These are phyloP conservation scores for Gavialis gangeticus DNA, from an alignment of 2,113 vertebrate species.

Conservation along the genomic window DNA sequence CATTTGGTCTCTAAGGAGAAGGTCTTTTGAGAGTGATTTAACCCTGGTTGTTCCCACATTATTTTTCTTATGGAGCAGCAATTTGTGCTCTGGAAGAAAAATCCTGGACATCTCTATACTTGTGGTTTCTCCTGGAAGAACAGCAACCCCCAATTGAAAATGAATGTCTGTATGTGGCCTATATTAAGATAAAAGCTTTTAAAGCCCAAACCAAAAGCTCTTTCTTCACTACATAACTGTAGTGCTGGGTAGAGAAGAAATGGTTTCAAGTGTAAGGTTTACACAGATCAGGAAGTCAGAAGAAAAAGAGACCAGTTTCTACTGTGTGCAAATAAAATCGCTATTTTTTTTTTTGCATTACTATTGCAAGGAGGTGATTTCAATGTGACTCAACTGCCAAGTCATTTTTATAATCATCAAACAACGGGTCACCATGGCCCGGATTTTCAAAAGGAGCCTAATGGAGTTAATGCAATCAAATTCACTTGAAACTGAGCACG, in stretches of 20 bases:
- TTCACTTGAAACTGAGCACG: background rate
- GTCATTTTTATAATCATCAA: background rate
- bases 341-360: background rate
- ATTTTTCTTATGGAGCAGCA: too few species aligned
- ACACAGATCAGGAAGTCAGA: background rate
- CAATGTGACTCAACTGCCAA: background rate
- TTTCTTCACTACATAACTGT: background rate
- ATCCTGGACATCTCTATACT: too few species aligned
- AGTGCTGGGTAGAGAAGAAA: background rate
- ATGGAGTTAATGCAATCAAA: background rate
- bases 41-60: too few species aligned
- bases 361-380: background rate
- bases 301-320: background rate
- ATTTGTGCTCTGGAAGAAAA: too few species aligned
- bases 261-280: background rate
- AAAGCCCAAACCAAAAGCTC: background rate
- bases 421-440: background rate
- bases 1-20: too few species aligned
- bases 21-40: too few species aligned
- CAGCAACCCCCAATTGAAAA: too few species aligned
- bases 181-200: background rate
- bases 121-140: too few species aligned
- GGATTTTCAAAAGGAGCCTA: background rate
- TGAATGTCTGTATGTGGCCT: too few species aligned
- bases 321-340: background rate